Base-by-base conservation (phyloP, 2,797 vertebrate species). In the Crypturellus tataupa region DNA sequence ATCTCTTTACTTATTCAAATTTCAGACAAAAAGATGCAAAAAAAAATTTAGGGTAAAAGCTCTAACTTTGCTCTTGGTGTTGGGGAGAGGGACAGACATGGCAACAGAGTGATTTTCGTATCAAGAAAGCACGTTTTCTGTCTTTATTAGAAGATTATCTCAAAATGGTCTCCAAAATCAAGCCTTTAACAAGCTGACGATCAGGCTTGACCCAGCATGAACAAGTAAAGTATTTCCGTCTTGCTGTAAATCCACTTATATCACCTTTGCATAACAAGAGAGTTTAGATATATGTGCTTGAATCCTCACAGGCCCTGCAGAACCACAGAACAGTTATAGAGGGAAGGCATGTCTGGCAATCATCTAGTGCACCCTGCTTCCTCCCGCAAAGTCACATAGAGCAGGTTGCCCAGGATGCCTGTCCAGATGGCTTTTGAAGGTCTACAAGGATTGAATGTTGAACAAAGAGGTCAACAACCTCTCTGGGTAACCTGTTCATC, bases 31-130 rank as follows among this genome's bases (percentile, higher is more conserved):
- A 79, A 15, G 0, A 51, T 67, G 23, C 27, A 69, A 79, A 72
- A 27, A 79, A 76, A 94, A 85, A 59, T 81, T 59, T 49, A 63
- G 46, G 1, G 1, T 55, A 86, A 78, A 87, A 93, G 89, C 89
- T 96, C 92, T 92, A 89, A 79, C 72, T 95, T 92, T 93, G 89
- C 89, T 81, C 84, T 96, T 80, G 85, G 65, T 89, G 87, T 94
- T 12, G 82, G 72, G 89, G 46, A 92, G 67, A 51, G 88, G 87
- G 14, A 87, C 39, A 63, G 17, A 69, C 78, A 39, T 40, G 12
- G 55, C 49, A 89, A 69, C 6, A 72, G 85, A 88, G 49, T 4
- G 71, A 10, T 17, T 78, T 85, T 80, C 56, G 1, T 39, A 47
- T 39, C 31, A 55, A 24, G 7, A 68, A 16, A 85, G 3, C 2